These are phyloP conservation scores for Lacerta agilis DNA, from an alignment of 2,797 vertebrate genomes.

Conservation along the genomic window DNA sequence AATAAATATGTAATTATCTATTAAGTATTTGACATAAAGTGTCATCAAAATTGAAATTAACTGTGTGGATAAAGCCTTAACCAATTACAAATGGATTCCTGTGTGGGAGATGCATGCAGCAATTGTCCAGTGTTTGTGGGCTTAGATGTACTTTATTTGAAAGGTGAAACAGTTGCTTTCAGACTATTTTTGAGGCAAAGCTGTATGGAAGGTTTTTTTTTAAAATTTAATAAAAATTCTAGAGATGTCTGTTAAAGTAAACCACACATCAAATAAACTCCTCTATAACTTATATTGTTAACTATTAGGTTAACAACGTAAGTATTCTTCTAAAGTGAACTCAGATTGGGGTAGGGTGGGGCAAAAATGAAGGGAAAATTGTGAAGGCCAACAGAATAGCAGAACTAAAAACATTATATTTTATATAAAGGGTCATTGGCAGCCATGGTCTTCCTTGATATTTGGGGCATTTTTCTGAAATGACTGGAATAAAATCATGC, in stretches of 20 bases:
- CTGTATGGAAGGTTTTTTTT: conserved; percentile 1
- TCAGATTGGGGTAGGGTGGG: neutral
- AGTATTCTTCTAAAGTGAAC: neutral
- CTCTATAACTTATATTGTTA: neutral
- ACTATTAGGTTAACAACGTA: neutral
- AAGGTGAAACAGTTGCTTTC: neutral
- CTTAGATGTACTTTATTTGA: neutral
- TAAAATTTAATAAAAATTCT: neutral
- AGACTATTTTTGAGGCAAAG: neutral
- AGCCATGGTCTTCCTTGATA: conserved; percentile 8
- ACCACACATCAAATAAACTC: conserved; percentile 13
- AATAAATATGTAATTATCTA: conserved; percentile 17
- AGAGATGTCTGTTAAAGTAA: conserved; percentile 2
- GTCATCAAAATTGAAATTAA: conserved; percentile 64
- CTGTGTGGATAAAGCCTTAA: conserved; percentile 29
- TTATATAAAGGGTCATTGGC: neutral
- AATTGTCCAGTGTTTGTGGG: neutral
- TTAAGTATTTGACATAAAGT: conserved; percentile 43
- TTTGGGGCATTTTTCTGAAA: neutral
- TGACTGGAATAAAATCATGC: neutral
- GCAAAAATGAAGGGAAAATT: neutral
- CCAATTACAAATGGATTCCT: conserved; percentile 40
- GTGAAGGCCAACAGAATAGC: neutral
- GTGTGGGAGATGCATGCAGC: rapidly evolving
- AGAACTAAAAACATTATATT: neutral